Evolutionary conservation across 2,113 vertebrate species (phyloP).

Genomic region (Tupaia tana): DNA sequence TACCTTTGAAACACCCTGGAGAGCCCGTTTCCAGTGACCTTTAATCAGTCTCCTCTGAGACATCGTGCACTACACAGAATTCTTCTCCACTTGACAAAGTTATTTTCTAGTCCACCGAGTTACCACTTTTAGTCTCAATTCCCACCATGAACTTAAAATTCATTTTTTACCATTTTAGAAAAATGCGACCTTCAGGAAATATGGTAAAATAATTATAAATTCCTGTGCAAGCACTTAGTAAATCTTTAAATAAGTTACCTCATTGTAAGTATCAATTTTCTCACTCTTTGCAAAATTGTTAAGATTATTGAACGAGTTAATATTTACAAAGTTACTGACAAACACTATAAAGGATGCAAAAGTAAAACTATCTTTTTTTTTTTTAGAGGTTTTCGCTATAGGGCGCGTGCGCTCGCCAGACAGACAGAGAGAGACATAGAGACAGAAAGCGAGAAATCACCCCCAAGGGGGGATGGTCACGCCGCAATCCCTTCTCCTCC

Average conservation of each 20-base stretch:
- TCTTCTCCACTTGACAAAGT: constrained; percentile 57
- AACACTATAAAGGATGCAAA: not conserved
- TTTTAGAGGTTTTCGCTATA: too few relatives aligned
- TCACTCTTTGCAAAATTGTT: not conserved
- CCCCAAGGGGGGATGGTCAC: too few relatives aligned
- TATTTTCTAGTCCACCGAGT: constrained; percentile 68
- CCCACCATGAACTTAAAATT: constrained; percentile 56
- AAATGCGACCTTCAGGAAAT: constrained; percentile 51
- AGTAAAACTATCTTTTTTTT: not conserved
- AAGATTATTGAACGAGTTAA: constrained; percentile 26
- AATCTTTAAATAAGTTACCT: constrained; percentile 33
- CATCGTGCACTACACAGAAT: constrained; percentile 56
- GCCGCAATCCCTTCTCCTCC: too few relatives aligned
- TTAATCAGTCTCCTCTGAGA: constrained; percentile 67
- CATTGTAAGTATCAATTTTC: not conserved
- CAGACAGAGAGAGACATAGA: too few relatives aligned
- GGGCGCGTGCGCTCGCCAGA: too few relatives aligned
- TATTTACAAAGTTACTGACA: constrained; percentile 29
- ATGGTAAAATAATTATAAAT: not conserved
- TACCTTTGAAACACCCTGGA: constrained; percentile 59
- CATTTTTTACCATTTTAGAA: not conserved
- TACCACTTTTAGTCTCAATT: constrained; percentile 51
- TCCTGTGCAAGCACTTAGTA: not conserved
- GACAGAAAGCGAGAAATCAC: too few relatives aligned
- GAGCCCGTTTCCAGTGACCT: constrained; percentile 65